Evolutionary conservation across 2,888 invertebrate genomes (phyloP).

Genomic region (Eupithecia subfuscata): DNA sequence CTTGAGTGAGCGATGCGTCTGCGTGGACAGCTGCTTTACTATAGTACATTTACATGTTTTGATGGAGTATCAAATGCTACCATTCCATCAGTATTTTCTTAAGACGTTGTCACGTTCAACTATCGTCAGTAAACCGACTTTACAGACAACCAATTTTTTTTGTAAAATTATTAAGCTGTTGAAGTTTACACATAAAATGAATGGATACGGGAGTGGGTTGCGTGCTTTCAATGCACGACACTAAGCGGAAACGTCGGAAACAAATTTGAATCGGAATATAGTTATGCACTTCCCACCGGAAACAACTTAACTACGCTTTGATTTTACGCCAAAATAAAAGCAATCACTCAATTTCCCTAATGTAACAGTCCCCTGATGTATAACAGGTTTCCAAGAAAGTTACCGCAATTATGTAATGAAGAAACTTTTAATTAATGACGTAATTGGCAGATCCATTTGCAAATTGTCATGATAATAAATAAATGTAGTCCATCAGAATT

Average conservation of each 20-base stretch:
- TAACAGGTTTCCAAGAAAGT: background rate
- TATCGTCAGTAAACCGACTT: no score
- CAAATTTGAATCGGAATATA: slow-evolving; percentile 77
- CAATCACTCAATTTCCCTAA: slow-evolving; percentile 22
- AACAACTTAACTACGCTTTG: slow-evolving; percentile 59
- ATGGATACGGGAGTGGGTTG: slow-evolving; percentile 28
- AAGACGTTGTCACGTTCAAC: no score
- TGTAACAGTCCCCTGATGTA: background rate
- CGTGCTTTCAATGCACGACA: slow-evolving; percentile 47
- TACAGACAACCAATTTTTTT: no score
- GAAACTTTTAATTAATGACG: background rate
- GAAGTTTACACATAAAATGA: background rate
- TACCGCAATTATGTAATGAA: background rate
- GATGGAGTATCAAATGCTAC: no score
- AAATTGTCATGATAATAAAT: background rate
- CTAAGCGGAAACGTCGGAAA: slow-evolving; percentile 58
- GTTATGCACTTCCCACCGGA: slow-evolving; percentile 76
- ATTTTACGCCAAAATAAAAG: slow-evolving; percentile 26
- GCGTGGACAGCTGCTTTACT: no score
- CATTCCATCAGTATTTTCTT: no score
- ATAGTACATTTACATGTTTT: no score
- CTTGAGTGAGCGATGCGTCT: no score
- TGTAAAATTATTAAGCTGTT: background rate
- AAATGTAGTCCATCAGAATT: background rate
- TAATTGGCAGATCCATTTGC: background rate